These are phyloP conservation scores for Dicentrarchus labrax DNA, from an alignment of 2,113 vertebrate species.

Conservation along the genomic window DNA sequence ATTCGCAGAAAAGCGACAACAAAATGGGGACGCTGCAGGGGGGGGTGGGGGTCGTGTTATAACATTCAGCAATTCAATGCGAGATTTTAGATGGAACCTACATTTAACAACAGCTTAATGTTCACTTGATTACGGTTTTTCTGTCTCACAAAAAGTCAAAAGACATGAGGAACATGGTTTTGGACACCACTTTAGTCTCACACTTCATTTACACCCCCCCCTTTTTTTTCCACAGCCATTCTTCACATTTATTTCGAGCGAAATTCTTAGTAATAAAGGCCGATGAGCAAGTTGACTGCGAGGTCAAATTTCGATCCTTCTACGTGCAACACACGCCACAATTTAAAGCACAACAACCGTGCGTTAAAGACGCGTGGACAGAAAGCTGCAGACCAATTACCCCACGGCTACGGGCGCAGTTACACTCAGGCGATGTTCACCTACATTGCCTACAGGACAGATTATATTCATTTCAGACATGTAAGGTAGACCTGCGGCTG, in stretches of 20 bases:
- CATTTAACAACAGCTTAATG: slow-evolving; percentile 40
- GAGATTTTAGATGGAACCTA: slow-evolving; percentile 33
- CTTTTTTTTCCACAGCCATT: neutral
- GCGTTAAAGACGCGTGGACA: slow-evolving; percentile 51
- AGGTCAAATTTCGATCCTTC: slow-evolving; percentile 63
- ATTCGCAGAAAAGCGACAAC: slow-evolving; percentile 79
- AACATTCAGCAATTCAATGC: slow-evolving; percentile 44
- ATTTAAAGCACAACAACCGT: slow-evolving; percentile 5
- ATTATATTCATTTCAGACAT: slow-evolving; percentile 9
- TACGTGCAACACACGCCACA: slow-evolving; percentile 8
- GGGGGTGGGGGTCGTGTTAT: slow-evolving; percentile 42
- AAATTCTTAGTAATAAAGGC: slow-evolving; percentile 59
- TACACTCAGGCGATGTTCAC: neutral
- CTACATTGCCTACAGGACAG: neutral
- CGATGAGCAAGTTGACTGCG: slow-evolving; percentile 39
- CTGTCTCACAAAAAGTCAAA: slow-evolving; percentile 12
- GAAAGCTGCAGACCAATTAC: slow-evolving; percentile 47
- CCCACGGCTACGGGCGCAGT: slow-evolving; percentile 10
- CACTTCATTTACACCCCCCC: neutral
- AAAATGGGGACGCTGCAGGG: slow-evolving; percentile 80
- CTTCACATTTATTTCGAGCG: slow-evolving; percentile 1
- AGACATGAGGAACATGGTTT: neutral
- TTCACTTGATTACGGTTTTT: neutral
- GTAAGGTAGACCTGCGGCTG: neutral
- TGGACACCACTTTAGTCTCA: neutral